These are phyloP conservation scores for Drosophila navojoa DNA, from an alignment of 1,140 invertebrate genomes.

Conservation along the genomic window DNA sequence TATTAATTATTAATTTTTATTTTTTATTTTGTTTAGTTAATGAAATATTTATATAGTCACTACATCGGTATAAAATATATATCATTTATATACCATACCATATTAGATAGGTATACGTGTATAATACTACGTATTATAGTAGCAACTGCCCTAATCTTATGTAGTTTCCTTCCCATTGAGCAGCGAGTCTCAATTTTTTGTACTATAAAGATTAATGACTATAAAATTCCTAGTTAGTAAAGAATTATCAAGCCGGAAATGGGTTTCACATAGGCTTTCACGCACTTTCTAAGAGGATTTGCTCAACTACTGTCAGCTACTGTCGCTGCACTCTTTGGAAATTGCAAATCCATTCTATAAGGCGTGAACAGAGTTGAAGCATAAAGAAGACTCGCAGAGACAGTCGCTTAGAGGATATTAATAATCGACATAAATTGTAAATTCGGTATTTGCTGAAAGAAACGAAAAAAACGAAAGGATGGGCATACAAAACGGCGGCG, in stretches of 20 bases:
- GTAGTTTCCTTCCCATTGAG: too few relatives aligned
- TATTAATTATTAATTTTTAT: too few relatives aligned
- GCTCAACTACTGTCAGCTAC: background rate
- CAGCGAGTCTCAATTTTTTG: too few relatives aligned
- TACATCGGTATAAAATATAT: too few relatives aligned
- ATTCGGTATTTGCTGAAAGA: constrained; percentile 52
- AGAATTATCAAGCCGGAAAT: constrained; percentile 1
- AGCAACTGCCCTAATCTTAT: too few relatives aligned
- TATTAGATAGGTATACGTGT: too few relatives aligned
- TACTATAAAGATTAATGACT: too few relatives aligned
- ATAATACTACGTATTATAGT: too few relatives aligned
- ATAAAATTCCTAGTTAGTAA: background rate
- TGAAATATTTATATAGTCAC: too few relatives aligned
- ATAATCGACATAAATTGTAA: constrained; percentile 58
- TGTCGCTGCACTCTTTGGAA: constrained; percentile 7
- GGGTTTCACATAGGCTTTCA: background rate
- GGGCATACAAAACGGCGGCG: constrained; percentile 45
- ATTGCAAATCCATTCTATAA: background rate
- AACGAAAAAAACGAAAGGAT: constrained; percentile 7
- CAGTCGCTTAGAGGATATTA: constrained; percentile 67
- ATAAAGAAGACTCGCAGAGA: background rate
- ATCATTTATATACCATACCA: too few relatives aligned
- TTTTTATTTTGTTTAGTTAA: too few relatives aligned
- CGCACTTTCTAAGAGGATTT: constrained; percentile 28
- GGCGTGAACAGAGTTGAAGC: constrained; percentile 22